Evolutionary conservation across 2,113 vertebrate species (phyloP), one percentile per base, ranked within the genome.

Genomic region (Trematomus loennbergii): DNA sequence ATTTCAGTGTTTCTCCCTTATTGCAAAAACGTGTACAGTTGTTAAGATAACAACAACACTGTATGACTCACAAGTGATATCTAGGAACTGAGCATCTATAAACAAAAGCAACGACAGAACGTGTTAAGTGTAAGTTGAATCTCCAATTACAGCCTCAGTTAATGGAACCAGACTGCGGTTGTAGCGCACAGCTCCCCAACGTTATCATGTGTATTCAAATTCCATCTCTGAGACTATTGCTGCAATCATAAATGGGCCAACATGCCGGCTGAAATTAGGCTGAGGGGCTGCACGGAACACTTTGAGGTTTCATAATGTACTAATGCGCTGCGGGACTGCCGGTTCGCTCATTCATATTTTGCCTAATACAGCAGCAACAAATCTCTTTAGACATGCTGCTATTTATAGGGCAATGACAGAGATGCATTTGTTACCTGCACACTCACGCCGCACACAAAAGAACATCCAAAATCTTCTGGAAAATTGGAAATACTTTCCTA

Each of bases 271-370:
- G 48, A 68, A 77, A 79, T 59, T 46, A 69, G 53, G 17, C 11
- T 70, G 50, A 79, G 72, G 36, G 46, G 49, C 62, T 76, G 67
- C 59, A n/a, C 29, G 60, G n/a, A 78, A 83, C 64, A 61, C 46
- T 80, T 29, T 66, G 25, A 64, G 53, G 52, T 64, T 81, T 62
- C 50, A 25, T 78, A 55, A 80, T 60, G 48, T 18, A 59, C 16
- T 66, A 61, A 70, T 25, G 63, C 8, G 10, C 82, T 45, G 43
- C 2, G 29, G 71, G 49, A 82, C 65, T 25, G 77, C n/a, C 6
- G 66, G 22, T 5, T 36, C 5, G 15, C 71, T 81, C 58, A 65
- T 84, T 84, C 78, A 88, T 54, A 68, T 50, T 74, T 78, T 49
- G 16, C 20, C 71, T 58, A 50, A 63, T 78, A 33, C 76, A 84